phyloP scores from a whole-genome alignment of 2,797 vertebrate genomes.

The Spinibarbus caldwelli region DNA sequence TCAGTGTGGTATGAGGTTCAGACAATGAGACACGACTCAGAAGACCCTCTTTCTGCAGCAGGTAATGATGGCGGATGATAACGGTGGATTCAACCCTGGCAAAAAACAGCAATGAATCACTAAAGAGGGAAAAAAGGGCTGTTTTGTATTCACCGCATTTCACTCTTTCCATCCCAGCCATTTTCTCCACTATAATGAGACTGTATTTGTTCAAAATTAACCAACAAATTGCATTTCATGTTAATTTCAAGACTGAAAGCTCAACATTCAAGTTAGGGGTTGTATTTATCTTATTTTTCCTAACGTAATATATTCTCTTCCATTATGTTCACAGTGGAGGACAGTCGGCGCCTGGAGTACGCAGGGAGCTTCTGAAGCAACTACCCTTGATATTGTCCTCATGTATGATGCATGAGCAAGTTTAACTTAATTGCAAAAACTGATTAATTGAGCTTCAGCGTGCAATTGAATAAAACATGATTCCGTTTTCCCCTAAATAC shows the following conservation, averaged over 20 bases:
- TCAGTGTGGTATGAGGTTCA: slow-evolving; percentile 68
- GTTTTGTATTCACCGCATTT: slow-evolving; percentile 51
- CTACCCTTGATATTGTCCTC: slow-evolving; percentile 73
- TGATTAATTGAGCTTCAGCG: slow-evolving; percentile 81
- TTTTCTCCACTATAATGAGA: slow-evolving; percentile 31
- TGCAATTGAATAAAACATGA: slow-evolving; percentile 86
- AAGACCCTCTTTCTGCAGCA: slow-evolving; percentile 62
- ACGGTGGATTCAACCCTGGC: slow-evolving; percentile 66
- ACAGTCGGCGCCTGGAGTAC: slow-evolving; percentile 44
- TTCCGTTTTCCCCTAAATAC: slow-evolving; percentile 79
- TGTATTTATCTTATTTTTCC: slow-evolving; percentile 60
- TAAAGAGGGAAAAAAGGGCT: slow-evolving; percentile 39
- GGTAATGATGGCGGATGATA: slow-evolving; percentile 72
- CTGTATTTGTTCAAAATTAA: slow-evolving; percentile 37
- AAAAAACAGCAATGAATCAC: slow-evolving; percentile 67
- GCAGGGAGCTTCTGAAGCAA: slow-evolving; percentile 50
- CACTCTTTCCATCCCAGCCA: slow-evolving; percentile 23
- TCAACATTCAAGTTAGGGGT: slow-evolving; percentile 7
- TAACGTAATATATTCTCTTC: slow-evolving; percentile 54
- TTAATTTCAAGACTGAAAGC: slow-evolving; percentile 38
- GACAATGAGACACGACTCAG: slow-evolving; percentile 72
- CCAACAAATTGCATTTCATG: slow-evolving; percentile 35
- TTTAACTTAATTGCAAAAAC: slow-evolving; percentile 84
- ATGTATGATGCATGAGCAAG: slow-evolving; percentile 83
- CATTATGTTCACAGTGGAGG: slow-evolving; percentile 56